These are phyloP conservation scores for Oscarella lobularis DNA, from an alignment of 37 sponge, comb jelly and placozoan genomes.

Conservation along the genomic window DNA sequence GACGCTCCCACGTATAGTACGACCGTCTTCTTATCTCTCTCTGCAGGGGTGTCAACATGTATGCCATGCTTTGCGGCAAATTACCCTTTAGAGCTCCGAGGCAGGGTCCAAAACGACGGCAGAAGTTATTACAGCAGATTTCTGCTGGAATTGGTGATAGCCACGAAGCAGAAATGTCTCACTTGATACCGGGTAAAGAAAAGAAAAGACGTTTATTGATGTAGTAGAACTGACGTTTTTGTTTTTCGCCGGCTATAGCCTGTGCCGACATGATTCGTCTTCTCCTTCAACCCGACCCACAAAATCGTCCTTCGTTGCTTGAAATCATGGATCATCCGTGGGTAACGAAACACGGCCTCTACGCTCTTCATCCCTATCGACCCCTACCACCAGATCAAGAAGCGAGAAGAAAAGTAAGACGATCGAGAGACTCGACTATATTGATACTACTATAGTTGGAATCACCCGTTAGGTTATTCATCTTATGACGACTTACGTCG, in stretches of 20 bases:
- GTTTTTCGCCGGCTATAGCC: constrained; percentile 5
- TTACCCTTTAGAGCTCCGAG: constrained; percentile 87
- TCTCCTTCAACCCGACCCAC: constrained; percentile 75
- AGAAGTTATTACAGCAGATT: constrained; percentile 86
- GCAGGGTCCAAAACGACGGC: constrained; percentile 71
- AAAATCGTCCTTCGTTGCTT: constrained; percentile 30
- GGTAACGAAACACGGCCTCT: constrained; percentile 78
- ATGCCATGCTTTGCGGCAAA: constrained; percentile 89
- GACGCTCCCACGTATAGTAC: too few relatives aligned
- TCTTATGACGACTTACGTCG: not conserved
- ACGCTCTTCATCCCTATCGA: constrained; percentile 68
- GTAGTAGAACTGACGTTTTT: not conserved
- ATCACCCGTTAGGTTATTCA: not conserved
- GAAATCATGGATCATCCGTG: constrained; percentile 85
- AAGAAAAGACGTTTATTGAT: not conserved
- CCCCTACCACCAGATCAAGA: constrained; percentile 33
- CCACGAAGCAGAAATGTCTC: constrained; percentile 71
- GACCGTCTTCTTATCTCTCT: too few relatives aligned
- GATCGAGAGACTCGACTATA: not conserved
- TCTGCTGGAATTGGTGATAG: constrained; percentile 52
- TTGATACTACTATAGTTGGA: not conserved
- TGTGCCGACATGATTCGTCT: constrained; percentile 14
- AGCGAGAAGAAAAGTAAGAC: constrained; percentile 37
- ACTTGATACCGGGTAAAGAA: constrained; percentile 33
- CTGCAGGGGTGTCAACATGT: constrained; percentile 94